Conservation (phyloP, 2,113 vertebrate genomes). For the Bombycilla garrulus region DNA sequence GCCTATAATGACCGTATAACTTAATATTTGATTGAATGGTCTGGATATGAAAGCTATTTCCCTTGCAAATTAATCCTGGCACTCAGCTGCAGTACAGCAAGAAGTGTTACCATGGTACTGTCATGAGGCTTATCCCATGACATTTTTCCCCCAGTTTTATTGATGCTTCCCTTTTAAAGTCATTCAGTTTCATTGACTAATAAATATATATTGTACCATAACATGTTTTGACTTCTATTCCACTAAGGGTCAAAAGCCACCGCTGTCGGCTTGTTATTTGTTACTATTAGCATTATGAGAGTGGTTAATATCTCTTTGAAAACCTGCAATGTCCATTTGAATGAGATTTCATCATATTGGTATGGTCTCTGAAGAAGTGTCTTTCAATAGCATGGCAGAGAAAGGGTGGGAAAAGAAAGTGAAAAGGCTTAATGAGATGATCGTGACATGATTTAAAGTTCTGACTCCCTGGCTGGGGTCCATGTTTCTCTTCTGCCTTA, state of each 20-base stretch:
- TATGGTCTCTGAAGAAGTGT: not conserved
- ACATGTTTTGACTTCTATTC: not conserved
- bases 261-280: not conserved
- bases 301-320: not conserved
- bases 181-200: not conserved
- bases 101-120: not conserved
- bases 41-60: not conserved
- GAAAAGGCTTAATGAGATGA: not conserved
- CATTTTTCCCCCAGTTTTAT: not conserved
- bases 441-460: not conserved
- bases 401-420: not conserved
- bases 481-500: not conserved
- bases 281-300: not conserved
- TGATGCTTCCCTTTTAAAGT: not conserved
- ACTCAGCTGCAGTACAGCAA: not conserved
- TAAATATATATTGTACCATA: not conserved
- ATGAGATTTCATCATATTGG: not conserved
- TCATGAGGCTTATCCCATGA: not conserved
- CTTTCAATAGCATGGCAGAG: not conserved
- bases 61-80: constrained; percentile 1
- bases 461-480: not conserved
- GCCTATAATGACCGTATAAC: not conserved
- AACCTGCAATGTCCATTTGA: not conserved
- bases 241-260: not conserved
- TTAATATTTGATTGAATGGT: constrained; percentile 8